Percentiles rank a stretch among this genome's conserved stretches.
Conservation (phyloP, 2,113 vertebrate genomes). For the Leucosticte australis region DNA sequence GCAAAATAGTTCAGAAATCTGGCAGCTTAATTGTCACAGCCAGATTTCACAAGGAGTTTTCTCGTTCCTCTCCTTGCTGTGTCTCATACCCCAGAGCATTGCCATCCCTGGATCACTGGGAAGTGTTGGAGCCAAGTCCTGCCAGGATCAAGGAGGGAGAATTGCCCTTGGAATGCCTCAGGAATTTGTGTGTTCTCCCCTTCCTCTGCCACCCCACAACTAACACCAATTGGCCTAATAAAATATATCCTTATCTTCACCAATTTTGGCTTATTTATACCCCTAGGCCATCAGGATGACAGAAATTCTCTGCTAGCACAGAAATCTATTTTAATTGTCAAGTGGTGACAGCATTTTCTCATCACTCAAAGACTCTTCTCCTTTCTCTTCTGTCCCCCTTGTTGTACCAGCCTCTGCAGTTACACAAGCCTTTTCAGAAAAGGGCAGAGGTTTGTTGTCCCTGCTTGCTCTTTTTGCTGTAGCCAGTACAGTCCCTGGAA, state of each 20-base stretch:
- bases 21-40: not conserved
- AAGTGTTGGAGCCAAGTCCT: not conserved
- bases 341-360: not conserved
- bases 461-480: not conserved
- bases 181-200: not conserved
- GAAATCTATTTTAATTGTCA: not conserved
- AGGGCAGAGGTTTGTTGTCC: not conserved
- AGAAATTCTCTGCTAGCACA: not conserved
- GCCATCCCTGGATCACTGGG: not conserved
- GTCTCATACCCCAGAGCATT: not conserved
- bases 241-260: not conserved
- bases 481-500: not conserved
- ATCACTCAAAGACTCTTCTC: not conserved
- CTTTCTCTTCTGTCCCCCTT: not conserved
- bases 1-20: not conserved
- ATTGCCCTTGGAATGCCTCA: not conserved
- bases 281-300: not conserved
- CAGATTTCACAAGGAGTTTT: not conserved
- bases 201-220: not conserved
- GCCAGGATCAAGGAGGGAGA: not conserved
- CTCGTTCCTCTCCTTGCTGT: not conserved
- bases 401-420: not conserved
- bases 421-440: not conserved
- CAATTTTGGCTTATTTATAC: not conserved
- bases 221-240: not conserved